Percentiles rank a stretch among this genome's conserved stretches.
Conservation (phyloP, 2,113 vertebrate genomes). For the Scomber japonicus region DNA sequence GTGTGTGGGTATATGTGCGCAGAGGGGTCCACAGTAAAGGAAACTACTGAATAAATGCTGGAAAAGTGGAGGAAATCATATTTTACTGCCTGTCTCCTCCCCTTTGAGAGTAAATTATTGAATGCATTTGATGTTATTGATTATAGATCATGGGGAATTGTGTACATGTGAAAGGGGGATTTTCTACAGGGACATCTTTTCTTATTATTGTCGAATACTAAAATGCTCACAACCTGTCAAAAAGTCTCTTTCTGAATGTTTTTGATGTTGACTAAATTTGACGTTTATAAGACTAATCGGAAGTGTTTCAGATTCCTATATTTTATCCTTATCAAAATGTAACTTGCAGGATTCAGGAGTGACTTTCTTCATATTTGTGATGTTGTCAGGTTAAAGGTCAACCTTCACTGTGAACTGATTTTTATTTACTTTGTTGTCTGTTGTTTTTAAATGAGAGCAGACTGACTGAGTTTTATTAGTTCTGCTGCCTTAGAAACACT, state of each 20-base stretch:
- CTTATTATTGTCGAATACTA: not conserved
- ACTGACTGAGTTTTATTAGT: constrained; percentile 81
- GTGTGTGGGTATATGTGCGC: not conserved
- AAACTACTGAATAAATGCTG: constrained; percentile 10
- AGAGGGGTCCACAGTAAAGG: not conserved
- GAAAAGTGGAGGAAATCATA: not conserved
- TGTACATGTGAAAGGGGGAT: not conserved
- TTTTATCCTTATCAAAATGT: no score
- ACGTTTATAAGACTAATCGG: no score
- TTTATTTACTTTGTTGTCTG: not conserved
- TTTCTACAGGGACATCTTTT: not conserved
- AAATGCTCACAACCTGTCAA: not conserved
- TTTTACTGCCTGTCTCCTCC: constrained; percentile 10
- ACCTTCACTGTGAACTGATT: constrained; percentile 7
- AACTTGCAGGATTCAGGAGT: not conserved
- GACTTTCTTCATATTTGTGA: not conserved
- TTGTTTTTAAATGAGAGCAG: constrained; percentile 55
- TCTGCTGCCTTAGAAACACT: constrained; percentile 60
- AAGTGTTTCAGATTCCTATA: no score
- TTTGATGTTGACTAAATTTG: not conserved
- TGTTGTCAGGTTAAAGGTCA: not conserved
- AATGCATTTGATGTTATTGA: constrained; percentile 42
- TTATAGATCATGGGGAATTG: not conserved
- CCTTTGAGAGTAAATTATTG: constrained; percentile 67
- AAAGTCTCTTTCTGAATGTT: not conserved